Conservation (phyloP, 2,797 vertebrate genomes). For the Denticeps clupeoides region DNA sequence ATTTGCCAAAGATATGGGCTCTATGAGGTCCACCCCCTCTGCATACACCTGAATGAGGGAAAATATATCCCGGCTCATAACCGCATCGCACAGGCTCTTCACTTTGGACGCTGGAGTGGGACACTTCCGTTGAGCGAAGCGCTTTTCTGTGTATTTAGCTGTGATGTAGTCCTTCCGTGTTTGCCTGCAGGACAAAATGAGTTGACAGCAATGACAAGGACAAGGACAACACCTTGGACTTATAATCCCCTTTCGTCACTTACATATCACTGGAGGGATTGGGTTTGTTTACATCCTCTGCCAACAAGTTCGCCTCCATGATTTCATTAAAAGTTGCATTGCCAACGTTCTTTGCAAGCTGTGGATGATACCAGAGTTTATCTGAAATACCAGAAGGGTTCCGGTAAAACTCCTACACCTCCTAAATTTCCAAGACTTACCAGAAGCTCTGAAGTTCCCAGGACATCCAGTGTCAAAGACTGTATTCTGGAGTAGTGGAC, state of each 20-base stretch:
- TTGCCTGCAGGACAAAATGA: constrained; percentile 61
- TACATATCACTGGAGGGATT: constrained; percentile 84
- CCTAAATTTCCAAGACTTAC: constrained; percentile 53
- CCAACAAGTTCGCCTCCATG: constrained; percentile 79
- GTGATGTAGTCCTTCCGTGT: constrained; percentile 90
- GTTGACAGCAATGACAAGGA: not conserved
- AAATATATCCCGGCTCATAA: constrained; percentile 75
- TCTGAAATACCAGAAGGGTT: too few relatives aligned
- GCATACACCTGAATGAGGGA: constrained; percentile 81
- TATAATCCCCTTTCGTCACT: constrained; percentile 38
- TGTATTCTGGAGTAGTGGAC: constrained; percentile 97
- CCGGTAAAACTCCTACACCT: not conserved
- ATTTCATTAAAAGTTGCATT: constrained; percentile 90
- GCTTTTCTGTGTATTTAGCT: constrained; percentile 88
- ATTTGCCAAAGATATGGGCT: constrained; percentile 67
- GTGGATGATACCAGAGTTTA: too few relatives aligned
- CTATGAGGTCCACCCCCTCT: constrained; percentile 82
- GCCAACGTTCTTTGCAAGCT: constrained; percentile 94
- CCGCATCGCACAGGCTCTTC: constrained; percentile 71
- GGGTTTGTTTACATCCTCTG: constrained; percentile 69
- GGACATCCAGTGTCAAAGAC: constrained; percentile 85
- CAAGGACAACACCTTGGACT: not conserved
- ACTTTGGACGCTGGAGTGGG: constrained; percentile 55
- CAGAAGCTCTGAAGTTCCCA: constrained; percentile 93
- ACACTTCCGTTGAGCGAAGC: constrained; percentile 63